These are phyloP conservation scores for Junco hyemalis DNA, from an alignment of 2,113 vertebrate genomes.

Conservation along the genomic window DNA sequence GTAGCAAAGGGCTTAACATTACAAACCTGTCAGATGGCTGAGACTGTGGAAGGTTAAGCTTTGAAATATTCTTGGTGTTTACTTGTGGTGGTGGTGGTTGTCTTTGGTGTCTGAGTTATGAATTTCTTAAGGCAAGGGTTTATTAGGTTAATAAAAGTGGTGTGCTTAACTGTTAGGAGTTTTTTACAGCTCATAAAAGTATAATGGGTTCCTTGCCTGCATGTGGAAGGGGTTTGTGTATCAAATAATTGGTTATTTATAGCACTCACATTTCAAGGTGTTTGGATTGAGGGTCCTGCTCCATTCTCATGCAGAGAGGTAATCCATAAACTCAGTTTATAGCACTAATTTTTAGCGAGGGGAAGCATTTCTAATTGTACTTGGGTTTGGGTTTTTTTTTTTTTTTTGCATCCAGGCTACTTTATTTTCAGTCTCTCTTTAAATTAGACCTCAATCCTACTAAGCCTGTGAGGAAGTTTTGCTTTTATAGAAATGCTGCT, in stretches of 20 bases:
- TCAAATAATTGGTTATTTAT: not conserved
- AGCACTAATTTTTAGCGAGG: not conserved
- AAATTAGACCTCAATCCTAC: not conserved
- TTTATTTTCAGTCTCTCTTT: not conserved
- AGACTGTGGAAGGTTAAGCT: not conserved
- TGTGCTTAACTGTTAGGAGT: constrained; percentile 11
- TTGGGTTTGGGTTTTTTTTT: not conserved
- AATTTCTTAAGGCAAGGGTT: not conserved
- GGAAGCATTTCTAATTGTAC: not conserved
- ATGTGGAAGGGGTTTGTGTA: not conserved
- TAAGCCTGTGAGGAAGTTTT: not conserved
- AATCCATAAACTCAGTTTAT: not conserved
- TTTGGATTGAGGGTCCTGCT: not conserved
- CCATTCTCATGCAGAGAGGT: not conserved
- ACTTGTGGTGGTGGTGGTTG: constrained; percentile 34
- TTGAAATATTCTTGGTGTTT: not conserved
- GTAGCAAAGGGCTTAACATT: not conserved
- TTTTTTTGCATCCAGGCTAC: not conserved
- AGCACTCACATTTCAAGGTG: not conserved
- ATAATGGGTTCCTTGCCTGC: not conserved
- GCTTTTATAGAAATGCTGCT: not conserved
- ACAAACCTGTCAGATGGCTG: constrained; percentile 16
- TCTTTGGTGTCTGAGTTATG: not conserved
- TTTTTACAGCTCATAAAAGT: constrained; percentile 47
- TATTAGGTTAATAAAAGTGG: constrained; percentile 34